phyloP scores from a whole-genome alignment of 2,113 vertebrate species.

The Acanthochromis polyacanthus region DNA sequence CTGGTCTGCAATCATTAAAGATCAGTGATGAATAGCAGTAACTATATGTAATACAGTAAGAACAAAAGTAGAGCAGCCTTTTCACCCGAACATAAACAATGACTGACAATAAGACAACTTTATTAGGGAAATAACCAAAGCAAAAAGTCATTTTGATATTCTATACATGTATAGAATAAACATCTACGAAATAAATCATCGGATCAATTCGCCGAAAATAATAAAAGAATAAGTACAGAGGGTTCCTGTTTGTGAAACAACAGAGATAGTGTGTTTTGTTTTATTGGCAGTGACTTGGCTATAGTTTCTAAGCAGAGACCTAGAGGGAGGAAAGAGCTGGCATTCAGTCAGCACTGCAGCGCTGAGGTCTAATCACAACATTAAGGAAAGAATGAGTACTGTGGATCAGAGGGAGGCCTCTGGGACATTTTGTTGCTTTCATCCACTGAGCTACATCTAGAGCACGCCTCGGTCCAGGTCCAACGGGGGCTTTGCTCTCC shows the following conservation, averaged over 20 bases:
- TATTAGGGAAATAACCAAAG: not conserved
- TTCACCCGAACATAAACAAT: not conserved
- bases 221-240: not conserved
- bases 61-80: not conserved
- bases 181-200: not conserved
- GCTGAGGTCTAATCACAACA: slow-evolving; percentile 62
- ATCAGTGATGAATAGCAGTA: not conserved
- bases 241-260: slow-evolving; percentile 41
- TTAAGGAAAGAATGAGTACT: slow-evolving; percentile 61
- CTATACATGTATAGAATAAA: not conserved
- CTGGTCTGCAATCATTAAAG: not conserved
- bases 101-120: not conserved
- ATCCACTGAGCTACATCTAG: slow-evolving; percentile 44
- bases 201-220: not conserved
- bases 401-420: slow-evolving; percentile 41
- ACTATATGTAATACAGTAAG: not conserved
- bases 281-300: slow-evolving; percentile 52
- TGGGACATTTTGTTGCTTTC: slow-evolving; percentile 60
- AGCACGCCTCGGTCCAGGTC: slow-evolving; percentile 40
- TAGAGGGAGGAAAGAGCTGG: slow-evolving; percentile 58
- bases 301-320: slow-evolving; percentile 40
- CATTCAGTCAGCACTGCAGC: slow-evolving; percentile 50
- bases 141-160: not conserved
- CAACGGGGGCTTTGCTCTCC: slow-evolving; percentile 35
- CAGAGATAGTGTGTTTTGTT: slow-evolving; percentile 43